Evolutionary conservation across 2,113 vertebrate species (phyloP).

Genomic region (Calidris pugnax): DNA sequence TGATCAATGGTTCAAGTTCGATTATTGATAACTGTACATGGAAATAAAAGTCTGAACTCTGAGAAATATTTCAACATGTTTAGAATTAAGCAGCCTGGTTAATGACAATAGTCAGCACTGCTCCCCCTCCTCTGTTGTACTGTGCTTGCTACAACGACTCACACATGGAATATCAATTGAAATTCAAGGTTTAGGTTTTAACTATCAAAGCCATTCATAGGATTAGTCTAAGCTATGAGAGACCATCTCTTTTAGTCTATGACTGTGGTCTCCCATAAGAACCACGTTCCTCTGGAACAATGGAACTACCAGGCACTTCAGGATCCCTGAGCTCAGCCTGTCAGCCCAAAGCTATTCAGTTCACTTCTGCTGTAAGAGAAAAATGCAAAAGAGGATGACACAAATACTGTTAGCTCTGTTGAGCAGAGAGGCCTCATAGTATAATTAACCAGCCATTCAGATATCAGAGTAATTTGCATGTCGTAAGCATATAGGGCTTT

Average conservation of each 20-base stretch:
- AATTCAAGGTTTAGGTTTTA: not conserved
- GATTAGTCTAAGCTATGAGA: not conserved
- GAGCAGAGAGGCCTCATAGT: not conserved
- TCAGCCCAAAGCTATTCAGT: not conserved
- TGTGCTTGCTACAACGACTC: not conserved
- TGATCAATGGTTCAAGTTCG: not conserved
- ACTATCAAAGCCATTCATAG: not conserved
- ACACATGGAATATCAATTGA: not conserved
- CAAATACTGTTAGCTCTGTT: not conserved
- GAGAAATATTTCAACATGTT: not conserved
- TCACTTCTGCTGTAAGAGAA: not conserved
- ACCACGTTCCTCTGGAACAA: not conserved
- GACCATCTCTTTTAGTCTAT: not conserved
- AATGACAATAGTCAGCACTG: not conserved
- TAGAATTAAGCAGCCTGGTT: not conserved
- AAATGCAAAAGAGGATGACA: not conserved
- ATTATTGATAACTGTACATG: not conserved
- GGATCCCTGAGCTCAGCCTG: not conserved
- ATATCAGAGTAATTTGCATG: not conserved
- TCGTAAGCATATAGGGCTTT: fast-evolving
- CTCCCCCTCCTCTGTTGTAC: not conserved
- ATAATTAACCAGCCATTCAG: not conserved
- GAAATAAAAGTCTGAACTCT: not conserved
- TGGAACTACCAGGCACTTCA: not conserved
- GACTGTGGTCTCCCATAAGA: not conserved